Base-by-base conservation (phyloP, 2,797 vertebrate genomes). In the Alca torda region DNA sequence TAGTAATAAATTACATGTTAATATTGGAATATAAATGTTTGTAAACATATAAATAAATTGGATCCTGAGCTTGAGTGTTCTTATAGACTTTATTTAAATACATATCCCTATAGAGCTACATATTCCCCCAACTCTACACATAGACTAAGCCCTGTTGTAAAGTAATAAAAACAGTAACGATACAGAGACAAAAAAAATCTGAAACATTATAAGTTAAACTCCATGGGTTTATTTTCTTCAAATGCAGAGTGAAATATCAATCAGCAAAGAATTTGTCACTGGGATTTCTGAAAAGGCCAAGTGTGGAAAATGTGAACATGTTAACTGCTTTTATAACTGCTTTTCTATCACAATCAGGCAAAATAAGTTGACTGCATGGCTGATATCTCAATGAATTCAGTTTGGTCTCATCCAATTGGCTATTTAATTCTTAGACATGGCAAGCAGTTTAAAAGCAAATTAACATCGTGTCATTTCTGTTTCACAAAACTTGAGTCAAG, bases 391-490 rank as follows among this genome's bases (percentile, higher is more conserved):
- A 91, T 95, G 73, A 65, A 93, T 93, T 95, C 74, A 77, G 60
- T 74, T 94, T 73, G 50, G 84, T 95, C 92, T 97, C 84, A 93
- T 96, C 60, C 93, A 93, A 79, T 87, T 89, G 54, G 65, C 91
- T 90, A 78, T 96, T 90, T 94, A 96, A 96, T 94, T 95, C 83
- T 65, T 84, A 89, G 75, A 94, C 54, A 89, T 89, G 87, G 41
- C 67, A 95, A 91, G 57, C 19, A 91, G 70, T 94, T 96, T 96
- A 96, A 96, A 97, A 94, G 43, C 45, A 93, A 96, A 97, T 95
- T 95, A 96, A 91, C 54, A n/a, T 75, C 83, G 46, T 97, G 92
- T 95, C 93, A 94, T 95, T 96, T 96, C 84, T 45, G 43, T 96
- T 96, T 93, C 92, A 91, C 77, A 69, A 87, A 96, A 89, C 74